A percentile compares a stretch with the other conserved stretches of the same genome.
phyloP scores from a whole-genome alignment of 2,113 vertebrate genomes.

The Salvelinus namaycush region DNA sequence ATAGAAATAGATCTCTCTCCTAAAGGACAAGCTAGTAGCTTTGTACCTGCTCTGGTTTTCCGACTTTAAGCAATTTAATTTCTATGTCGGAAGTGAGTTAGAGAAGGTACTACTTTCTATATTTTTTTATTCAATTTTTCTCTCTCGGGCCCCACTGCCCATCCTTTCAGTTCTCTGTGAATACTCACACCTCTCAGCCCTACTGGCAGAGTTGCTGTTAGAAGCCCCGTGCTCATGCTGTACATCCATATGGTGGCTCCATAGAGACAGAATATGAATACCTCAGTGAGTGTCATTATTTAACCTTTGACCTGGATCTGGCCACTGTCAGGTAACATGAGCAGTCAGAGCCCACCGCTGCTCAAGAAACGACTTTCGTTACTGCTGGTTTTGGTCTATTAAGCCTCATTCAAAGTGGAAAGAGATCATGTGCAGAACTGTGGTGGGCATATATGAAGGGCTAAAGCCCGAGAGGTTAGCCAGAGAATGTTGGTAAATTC shows the following conservation, averaged over 20 bases:
- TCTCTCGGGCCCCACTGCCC: not conserved
- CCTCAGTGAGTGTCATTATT: not conserved
- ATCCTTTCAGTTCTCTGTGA: not conserved
- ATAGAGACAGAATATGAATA: too few relatives aligned
- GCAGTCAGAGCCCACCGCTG: not conserved
- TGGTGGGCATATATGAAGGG: too few relatives aligned
- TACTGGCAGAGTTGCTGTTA: not conserved
- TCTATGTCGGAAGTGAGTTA: not conserved
- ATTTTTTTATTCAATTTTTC: not conserved
- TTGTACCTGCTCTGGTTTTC: too few relatives aligned
- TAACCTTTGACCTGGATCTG: slow-evolving; percentile 4
- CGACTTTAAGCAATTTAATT: too few relatives aligned
- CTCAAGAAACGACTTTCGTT: too few relatives aligned
- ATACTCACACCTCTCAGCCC: not conserved
- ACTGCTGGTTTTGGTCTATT: too few relatives aligned
- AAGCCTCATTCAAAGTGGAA: not conserved
- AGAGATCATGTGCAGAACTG: too few relatives aligned
- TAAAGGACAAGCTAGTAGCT: not conserved
- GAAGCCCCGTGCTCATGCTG: too few relatives aligned
- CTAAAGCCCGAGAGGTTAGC: too few relatives aligned
- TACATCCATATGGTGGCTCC: too few relatives aligned
- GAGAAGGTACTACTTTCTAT: not conserved
- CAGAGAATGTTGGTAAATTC: too few relatives aligned
- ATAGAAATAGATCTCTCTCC: slow-evolving; percentile 8
- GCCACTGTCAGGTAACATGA: slow-evolving; percentile 1